Evolutionary conservation across 2,797 vertebrate species (phyloP), one percentile per base, ranked within the genome.

Genomic region (Peromyscus melanophrys): DNA sequence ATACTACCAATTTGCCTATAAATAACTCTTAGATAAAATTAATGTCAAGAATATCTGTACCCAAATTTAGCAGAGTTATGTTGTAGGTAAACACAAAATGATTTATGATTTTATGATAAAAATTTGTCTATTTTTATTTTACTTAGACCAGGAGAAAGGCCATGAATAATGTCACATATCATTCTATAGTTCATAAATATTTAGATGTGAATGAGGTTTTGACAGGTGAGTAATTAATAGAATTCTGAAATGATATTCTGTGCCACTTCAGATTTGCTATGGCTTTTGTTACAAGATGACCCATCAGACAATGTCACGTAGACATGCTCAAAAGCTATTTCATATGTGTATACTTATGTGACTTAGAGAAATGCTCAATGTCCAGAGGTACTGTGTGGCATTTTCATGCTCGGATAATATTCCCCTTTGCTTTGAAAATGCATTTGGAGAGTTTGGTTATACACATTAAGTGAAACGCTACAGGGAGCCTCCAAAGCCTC

Each of bases 391-490:
- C 29, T 71, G 34, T 29, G 59, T 86, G 55, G 5, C 9, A 21
- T 91, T 85, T 71, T 89, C 37, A 69, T 14, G 43, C 25, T 2
- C 8, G 69, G 17, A 46, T 84, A 61, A 80, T 69, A 96, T 95
- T 89, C 4, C 37, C 65, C 81, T 95, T 89, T 85, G 43, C 40
- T 23, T 88, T 92, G 43, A 16, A 83, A 94, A 57, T 91, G 7
- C 7, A 73, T 61, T 93, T 80, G 29, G 13, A 69, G 25, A 31
- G 29, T 49, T 75, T 43, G 14, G 37, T 90, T 75, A 65, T 94
- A 92, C 87, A 88, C 75, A 95, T 69, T 90, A 71, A 94, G 76
- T 59, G 82, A 90, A 93, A 88, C 21, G 80, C 63, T 95, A 65
- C 59, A 87, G n/a, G 82, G n/a, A 29, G 11, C 52, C 34, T 96